A percentile compares a stretch with the other conserved stretches of the same genome.
Evolutionary conservation across 2,888 invertebrate genomes (phyloP).

Genomic region (Zygogramma bicolorata): DNA sequence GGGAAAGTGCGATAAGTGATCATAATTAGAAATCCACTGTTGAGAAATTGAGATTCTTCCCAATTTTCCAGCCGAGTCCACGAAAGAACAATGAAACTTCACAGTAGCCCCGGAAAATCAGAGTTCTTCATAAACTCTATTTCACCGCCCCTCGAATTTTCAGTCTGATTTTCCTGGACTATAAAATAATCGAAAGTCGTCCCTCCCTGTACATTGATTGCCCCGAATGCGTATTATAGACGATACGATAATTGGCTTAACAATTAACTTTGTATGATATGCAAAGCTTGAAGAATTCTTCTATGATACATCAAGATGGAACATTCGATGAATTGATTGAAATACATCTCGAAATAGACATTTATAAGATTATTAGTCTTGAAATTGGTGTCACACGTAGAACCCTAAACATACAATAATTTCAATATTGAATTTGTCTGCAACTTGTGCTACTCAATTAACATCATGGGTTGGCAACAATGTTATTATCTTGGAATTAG

Average conservation of each 20-base stretch:
- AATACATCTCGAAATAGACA: slow-evolving; percentile 33
- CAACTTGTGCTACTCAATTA: slow-evolving; percentile 30
- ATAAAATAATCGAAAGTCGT: no score
- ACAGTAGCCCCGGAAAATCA: no score
- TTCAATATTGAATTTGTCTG: slow-evolving; percentile 17
- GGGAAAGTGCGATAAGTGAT: background rate
- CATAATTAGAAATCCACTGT: no score
- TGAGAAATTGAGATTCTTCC: no score
- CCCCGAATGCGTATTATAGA: background rate
- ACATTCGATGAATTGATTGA: slow-evolving; percentile 20
- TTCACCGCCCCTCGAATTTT: no score
- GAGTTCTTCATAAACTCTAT: no score
- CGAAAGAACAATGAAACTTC: background rate
- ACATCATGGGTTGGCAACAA: slow-evolving; percentile 37
- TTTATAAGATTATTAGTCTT: slow-evolving; percentile 44
- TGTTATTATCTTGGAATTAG: slow-evolving; percentile 21
- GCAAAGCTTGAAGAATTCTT: slow-evolving; percentile 6
- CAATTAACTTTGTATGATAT: background rate
- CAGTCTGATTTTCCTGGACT: background rate
- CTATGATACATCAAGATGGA: slow-evolving; percentile 10
- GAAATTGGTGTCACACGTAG: slow-evolving; percentile 46
- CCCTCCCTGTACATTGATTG: background rate
- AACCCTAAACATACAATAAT: slow-evolving; percentile 35
- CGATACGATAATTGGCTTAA: background rate
- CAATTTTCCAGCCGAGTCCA: no score